These are phyloP conservation scores for Crocidura indochinensis DNA, from an alignment of 2,797 vertebrate genomes.

Conservation along the genomic window DNA sequence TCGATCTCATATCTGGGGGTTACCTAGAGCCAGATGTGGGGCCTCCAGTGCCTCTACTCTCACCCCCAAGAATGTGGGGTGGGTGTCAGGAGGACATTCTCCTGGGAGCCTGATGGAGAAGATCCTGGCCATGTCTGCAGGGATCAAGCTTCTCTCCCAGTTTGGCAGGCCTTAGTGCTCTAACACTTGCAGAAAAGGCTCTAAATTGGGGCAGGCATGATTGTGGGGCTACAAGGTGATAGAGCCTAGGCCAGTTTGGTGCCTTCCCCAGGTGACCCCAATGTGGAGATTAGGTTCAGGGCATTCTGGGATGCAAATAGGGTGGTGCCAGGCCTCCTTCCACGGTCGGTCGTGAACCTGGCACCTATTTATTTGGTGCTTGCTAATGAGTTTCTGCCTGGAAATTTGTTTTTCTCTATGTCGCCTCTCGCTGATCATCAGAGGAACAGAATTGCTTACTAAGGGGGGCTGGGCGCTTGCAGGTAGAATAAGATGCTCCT, in stretches of 20 bases:
- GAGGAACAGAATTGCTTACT: not conserved
- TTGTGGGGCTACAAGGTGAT: not conserved
- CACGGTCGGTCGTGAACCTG: too few relatives aligned
- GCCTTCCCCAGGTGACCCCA: too few relatives aligned
- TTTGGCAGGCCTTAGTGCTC: accelerated
- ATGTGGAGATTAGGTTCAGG: too few relatives aligned
- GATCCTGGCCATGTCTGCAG: not conserved
- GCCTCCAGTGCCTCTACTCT: too few relatives aligned
- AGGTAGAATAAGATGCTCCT: not conserved
- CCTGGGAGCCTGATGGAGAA: not conserved
- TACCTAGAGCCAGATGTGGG: not conserved
- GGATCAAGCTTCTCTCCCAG: not conserved
- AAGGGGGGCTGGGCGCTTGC: not conserved
- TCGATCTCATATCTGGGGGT: not conserved
- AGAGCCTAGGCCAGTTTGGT: too few relatives aligned
- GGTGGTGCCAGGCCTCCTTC: too few relatives aligned
- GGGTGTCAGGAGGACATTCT: not conserved
- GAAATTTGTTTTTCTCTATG: not conserved
- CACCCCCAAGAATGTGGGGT: not conserved
- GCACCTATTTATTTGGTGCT: not conserved
- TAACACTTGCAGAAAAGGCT: not conserved
- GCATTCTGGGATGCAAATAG: not conserved
- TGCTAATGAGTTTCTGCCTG: not conserved
- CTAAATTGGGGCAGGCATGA: not conserved
- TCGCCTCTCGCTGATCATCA: not conserved